phyloP scores from a whole-genome alignment of 2,797 vertebrate genomes.

The Enteromius paludinosus region DNA sequence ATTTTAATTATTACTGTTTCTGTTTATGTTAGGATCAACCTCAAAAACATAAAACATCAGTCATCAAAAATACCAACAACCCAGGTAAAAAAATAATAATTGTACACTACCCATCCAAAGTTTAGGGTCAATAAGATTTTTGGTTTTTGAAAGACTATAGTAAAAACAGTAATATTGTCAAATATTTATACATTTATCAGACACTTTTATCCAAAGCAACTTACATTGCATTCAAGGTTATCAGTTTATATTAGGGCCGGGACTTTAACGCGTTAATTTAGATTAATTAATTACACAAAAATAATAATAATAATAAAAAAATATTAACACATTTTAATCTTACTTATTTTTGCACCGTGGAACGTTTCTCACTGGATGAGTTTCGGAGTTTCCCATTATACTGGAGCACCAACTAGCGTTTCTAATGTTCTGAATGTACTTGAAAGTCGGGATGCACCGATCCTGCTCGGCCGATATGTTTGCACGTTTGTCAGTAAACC shows the following conservation, averaged over 20 bases:
- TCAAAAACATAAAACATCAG: constrained; percentile 91
- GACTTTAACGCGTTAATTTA: too few relatives aligned
- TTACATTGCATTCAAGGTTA: not conserved
- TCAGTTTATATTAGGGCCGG: not conserved
- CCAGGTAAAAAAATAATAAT: constrained; percentile 79
- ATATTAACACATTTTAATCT: too few relatives aligned
- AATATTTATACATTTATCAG: not conserved
- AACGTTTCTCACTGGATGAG: too few relatives aligned
- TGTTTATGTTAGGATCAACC: constrained; percentile 85
- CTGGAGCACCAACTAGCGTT: too few relatives aligned
- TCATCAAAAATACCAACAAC: constrained; percentile 93
- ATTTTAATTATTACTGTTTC: not conserved
- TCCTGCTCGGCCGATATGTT: too few relatives aligned
- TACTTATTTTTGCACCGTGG: too few relatives aligned
- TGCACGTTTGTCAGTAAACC: too few relatives aligned
- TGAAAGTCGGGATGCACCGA: too few relatives aligned
- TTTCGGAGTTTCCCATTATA: too few relatives aligned
- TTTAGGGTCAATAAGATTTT: not conserved
- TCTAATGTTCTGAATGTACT: too few relatives aligned
- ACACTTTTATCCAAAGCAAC: not conserved
- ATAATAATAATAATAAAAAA: too few relatives aligned
- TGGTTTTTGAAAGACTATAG: not conserved
- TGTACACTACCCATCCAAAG: not conserved
- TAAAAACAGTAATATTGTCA: not conserved
- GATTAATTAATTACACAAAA: too few relatives aligned